These are phyloP conservation scores for Tiliqua scincoides DNA, from an alignment of 2,113 vertebrate genomes.

Conservation along the genomic window DNA sequence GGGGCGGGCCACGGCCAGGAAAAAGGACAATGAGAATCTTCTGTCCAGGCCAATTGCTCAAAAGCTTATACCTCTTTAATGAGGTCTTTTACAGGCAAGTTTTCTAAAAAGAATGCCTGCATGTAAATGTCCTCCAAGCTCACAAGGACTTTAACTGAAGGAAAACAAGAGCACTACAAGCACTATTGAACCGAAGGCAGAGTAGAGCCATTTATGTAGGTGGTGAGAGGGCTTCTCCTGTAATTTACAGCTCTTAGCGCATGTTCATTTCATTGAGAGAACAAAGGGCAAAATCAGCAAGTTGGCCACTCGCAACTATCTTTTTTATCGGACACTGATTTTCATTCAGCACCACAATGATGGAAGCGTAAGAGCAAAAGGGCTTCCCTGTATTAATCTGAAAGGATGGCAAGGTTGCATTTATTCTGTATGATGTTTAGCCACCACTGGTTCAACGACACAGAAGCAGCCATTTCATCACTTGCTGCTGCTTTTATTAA, in stretches of 20 bases:
- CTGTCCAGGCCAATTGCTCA: constrained; percentile 7
- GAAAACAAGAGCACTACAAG: constrained; percentile 69
- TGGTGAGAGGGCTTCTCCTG: constrained; percentile 46
- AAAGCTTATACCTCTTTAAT: constrained; percentile 24
- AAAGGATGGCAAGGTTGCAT: constrained; percentile 25
- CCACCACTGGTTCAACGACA: not conserved
- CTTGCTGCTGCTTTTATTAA: not conserved
- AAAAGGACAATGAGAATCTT: constrained; percentile 13
- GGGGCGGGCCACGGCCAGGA: not conserved
- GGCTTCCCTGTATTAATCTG: not conserved
- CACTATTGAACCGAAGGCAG: constrained; percentile 62
- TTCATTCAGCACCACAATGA: constrained; percentile 12
- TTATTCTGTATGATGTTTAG: constrained; percentile 15
- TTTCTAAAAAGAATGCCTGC: constrained; percentile 54
- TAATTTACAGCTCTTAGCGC: constrained; percentile 44
- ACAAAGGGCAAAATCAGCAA: constrained; percentile 10
- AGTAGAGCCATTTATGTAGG: constrained; percentile 54
- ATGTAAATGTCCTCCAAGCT: constrained; percentile 64
- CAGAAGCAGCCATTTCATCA: not conserved
- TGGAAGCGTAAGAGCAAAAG: not conserved
- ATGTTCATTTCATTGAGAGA: constrained; percentile 55
- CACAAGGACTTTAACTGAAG: constrained; percentile 53
- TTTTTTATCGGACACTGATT: constrained; percentile 15
- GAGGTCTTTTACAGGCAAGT: constrained; percentile 30
- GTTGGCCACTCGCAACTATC: not conserved